Conservation (phyloP, 2,113 vertebrate species). For the Anas platyrhynchos region DNA sequence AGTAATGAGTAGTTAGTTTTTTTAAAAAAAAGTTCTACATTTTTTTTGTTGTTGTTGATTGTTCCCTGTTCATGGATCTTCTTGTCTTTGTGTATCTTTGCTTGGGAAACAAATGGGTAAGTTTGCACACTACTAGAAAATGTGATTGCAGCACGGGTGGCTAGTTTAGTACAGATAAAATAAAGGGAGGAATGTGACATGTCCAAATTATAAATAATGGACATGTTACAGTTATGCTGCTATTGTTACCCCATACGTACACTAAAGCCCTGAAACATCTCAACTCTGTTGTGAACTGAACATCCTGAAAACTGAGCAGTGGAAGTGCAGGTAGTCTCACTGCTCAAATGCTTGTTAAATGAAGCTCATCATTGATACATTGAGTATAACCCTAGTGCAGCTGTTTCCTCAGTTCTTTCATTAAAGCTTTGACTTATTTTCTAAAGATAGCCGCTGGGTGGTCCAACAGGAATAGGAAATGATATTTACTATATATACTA, state of each 20-base stretch:
- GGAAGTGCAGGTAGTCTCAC: too few species aligned
- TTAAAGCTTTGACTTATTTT: neutral
- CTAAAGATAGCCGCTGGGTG: neutral
- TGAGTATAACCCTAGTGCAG: neutral
- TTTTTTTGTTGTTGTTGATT: neutral
- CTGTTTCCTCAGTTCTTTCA: neutral
- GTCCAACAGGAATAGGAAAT: neutral
- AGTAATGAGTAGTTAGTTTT: neutral
- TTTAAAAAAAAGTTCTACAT: neutral
- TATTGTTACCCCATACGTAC: neutral
- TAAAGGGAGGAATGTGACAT: neutral
- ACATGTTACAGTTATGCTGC: accelerated
- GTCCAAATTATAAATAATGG: too few species aligned
- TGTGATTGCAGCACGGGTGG: accelerated
- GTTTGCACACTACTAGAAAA: neutral
- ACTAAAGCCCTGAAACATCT: neutral
- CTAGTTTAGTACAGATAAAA: neutral
- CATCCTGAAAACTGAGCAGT: neutral
- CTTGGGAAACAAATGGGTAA: neutral
- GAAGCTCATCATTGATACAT: neutral
- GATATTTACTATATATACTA: neutral
- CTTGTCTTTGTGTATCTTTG: neutral
- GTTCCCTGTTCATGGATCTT: neutral
- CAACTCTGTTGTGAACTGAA: neutral
- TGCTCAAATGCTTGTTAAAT: neutral